Base-by-base conservation (phyloP, 2,888 invertebrate species). In the Leucophora obtusa region DNA sequence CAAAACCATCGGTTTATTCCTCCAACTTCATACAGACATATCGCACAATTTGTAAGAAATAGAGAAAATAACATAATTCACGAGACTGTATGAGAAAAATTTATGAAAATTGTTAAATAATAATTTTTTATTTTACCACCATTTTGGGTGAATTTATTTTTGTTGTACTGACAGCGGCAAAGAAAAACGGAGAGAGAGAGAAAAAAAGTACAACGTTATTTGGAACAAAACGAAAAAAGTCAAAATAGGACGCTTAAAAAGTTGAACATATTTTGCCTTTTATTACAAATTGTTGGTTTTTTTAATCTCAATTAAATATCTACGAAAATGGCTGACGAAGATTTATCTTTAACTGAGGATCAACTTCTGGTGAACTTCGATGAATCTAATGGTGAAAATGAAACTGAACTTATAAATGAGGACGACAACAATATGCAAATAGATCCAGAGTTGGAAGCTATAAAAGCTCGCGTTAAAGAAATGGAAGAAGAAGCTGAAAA, bases 351-450 rank as follows among this genome's bases (percentile, higher is more conserved):
- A 84, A 90, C 89, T 83, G 91, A 91, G 86, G 91, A 91, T 85
- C 91, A 91, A 86, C 89, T 91, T 75, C 85, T 91, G 85, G 90
- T 91, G 83, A 90, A 90, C 83, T 85, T 91, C 85, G 90, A 90
- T 76, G 91, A 91, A 84, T 88, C 90, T 71, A 89, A 90, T 85
- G 90, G 90, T 83, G 91, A 90, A 77, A 86, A 87, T 87, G 89
- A 89, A 86, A 85, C 89, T 78, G 90, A 90, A 85, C 85, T 90
- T 77, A 85, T 87, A 84, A 89, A 88, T 85, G 90, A 90, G 88
- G 91, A n/a, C n/a, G n/a, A n/a, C n/a, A n/a, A n/a, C n/a, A n/a
- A n/a, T n/a, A n/a, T n/a, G n/a, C n/a, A n/a, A n/a, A n/a, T n/a
- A n/a, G n/a, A n/a, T n/a, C n/a, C n/a, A n/a, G n/a, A n/a, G n/a